Percentiles rank a stretch among this genome's conserved stretches.
Conservation (phyloP, 2,888 invertebrate genomes). For the Trachelus iudaicus region DNA sequence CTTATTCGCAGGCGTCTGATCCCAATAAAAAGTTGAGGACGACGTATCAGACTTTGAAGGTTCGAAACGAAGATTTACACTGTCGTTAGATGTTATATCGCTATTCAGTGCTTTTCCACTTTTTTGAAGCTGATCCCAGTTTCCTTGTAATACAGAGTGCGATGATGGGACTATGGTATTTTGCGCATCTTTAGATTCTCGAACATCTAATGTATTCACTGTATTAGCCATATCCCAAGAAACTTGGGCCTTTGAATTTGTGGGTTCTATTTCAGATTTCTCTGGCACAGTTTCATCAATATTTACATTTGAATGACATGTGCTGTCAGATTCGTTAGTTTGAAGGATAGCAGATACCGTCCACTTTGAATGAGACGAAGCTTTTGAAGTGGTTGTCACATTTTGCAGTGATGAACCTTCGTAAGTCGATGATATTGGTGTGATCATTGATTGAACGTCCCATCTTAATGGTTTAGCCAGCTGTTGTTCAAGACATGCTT, state of each 20-base stretch:
- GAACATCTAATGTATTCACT: not conserved
- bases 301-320: not conserved
- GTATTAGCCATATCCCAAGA: slow-evolving; percentile 11
- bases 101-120: not conserved
- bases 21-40: not conserved
- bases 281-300: not conserved
- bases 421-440: slow-evolving; percentile 2
- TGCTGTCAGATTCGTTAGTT: not conserved
- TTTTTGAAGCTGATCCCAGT: not conserved
- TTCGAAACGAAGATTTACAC: not conserved
- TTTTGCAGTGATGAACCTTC: not conserved
- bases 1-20: not conserved
- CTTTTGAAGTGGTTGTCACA: slow-evolving; percentile 3
- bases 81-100: not conserved
- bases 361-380: slow-evolving; percentile 6
- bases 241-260: slow-evolving; percentile 5
- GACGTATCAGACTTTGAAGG: not conserved
- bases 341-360: slow-evolving; percentile 4
- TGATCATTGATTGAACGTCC: slow-evolving; percentile 46
- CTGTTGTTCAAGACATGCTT: slow-evolving; percentile 68
- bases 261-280: slow-evolving; percentile 12
- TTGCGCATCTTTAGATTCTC: not conserved
- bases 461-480: slow-evolving; percentile 69
- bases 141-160: not conserved
- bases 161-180: not conserved